Percentiles rank a stretch among this genome's conserved stretches.
These are phyloP conservation scores for Canis aureus DNA, from an alignment of 2,113 vertebrate genomes.

Conservation along the genomic window DNA sequence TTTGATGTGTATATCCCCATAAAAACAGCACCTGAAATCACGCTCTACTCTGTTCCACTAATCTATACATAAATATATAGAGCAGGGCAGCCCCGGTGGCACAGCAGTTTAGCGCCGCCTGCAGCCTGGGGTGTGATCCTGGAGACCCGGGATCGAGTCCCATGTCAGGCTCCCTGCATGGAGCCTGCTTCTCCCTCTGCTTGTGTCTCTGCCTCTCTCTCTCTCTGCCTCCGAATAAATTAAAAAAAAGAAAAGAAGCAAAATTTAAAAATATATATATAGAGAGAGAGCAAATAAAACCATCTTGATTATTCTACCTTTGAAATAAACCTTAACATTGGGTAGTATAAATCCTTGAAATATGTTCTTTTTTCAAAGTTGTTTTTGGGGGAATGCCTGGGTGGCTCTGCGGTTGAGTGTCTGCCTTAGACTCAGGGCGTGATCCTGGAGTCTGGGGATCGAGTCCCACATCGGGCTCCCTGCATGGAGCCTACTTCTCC, in stretches of 20 bases:
- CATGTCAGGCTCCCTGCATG: too few relatives aligned
- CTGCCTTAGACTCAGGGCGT: neutral
- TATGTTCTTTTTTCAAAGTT: constrained; percentile 16
- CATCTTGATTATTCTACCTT: neutral
- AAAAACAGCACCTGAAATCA: neutral
- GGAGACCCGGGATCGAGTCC: too few relatives aligned
- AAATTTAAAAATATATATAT: too few relatives aligned
- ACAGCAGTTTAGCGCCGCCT: too few relatives aligned
- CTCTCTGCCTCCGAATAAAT: too few relatives aligned
- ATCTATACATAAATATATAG: neutral
- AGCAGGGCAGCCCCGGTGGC: too few relatives aligned
- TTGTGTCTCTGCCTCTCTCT: too few relatives aligned
- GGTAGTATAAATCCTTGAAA: neutral
- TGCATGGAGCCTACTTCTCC: neutral
- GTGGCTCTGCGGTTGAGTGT: neutral
- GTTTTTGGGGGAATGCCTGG: neutral
- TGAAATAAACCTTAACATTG: neutral
- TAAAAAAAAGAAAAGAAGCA: too few relatives aligned
- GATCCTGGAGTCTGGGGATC: neutral
- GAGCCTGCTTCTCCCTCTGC: too few relatives aligned
- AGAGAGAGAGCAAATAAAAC: neutral
- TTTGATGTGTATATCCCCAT: neutral
- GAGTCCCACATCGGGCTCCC: neutral
- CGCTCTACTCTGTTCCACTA: neutral
- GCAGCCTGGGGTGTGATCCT: too few relatives aligned